Conservation (phyloP, 2,797 vertebrate genomes). For the Glyptemys insculpta region DNA sequence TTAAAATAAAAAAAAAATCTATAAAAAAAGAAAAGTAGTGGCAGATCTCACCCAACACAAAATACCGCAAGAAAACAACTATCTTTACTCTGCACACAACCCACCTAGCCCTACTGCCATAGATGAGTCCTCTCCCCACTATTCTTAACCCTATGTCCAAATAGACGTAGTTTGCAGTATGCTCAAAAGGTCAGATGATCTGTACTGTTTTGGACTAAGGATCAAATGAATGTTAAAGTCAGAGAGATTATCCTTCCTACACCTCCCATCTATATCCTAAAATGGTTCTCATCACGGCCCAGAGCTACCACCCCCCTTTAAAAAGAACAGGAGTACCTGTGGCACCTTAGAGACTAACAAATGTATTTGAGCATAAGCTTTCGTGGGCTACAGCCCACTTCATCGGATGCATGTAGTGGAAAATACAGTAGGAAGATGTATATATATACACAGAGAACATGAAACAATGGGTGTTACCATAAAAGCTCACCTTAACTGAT, state of each 20-base stretch:
- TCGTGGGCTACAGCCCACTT: no score
- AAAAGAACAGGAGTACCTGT: no score
- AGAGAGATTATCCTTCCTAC: not conserved
- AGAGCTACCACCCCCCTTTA: not conserved
- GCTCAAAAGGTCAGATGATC: not conserved
- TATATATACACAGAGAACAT: no score
- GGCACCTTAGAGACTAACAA: no score
- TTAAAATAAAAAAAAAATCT: not conserved
- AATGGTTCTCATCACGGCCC: not conserved
- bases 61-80: not conserved
- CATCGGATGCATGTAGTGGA: no score
- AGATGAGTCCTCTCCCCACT: not conserved
- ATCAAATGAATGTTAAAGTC: not conserved
- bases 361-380: no score
- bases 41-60: not conserved
- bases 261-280: not conserved
- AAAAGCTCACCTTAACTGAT: no score
- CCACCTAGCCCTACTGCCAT: not conserved
- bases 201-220: not conserved
- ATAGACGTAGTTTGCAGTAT: not conserved
- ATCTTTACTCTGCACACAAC: not conserved
- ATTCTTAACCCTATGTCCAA: not conserved
- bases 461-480: no score
- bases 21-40: fast-evolving
- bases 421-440: no score